These are phyloP conservation scores for Tachypleus tridentatus DNA, from an alignment of 1,140 invertebrate species.

Conservation along the genomic window DNA sequence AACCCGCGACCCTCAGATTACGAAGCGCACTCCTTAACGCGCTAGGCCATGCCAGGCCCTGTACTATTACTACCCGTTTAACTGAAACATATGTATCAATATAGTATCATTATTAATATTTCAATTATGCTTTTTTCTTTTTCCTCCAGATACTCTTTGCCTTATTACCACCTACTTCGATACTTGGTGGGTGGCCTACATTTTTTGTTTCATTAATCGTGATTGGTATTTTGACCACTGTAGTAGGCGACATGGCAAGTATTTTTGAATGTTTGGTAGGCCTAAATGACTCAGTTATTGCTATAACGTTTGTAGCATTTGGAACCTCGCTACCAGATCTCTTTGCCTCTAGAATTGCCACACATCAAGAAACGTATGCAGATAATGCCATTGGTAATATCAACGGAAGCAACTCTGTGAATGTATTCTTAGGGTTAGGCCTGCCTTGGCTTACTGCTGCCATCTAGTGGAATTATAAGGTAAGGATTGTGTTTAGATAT, in stretches of 20 bases:
- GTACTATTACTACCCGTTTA: too few species aligned
- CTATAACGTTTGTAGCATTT: constrained; percentile 55
- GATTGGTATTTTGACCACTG: constrained; percentile 47
- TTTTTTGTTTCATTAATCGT: constrained; percentile 43
- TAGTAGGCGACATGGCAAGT: constrained; percentile 48
- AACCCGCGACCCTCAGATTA: too few species aligned
- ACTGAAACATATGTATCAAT: too few species aligned
- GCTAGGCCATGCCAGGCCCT: not conserved
- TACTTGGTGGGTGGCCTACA: constrained; percentile 48
- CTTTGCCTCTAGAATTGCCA: constrained; percentile 42
- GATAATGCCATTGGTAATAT: constrained; percentile 43
- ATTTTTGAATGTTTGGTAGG: constrained; percentile 52
- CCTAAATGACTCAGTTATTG: constrained; percentile 45
- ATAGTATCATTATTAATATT: too few species aligned
- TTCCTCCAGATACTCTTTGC: constrained; percentile 46
- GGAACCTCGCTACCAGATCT: constrained; percentile 57
- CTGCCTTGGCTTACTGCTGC: constrained; percentile 51
- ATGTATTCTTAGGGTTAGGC: constrained; percentile 52
- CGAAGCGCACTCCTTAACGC: too few species aligned
- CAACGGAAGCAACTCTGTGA: constrained; percentile 42
- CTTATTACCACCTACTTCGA: constrained; percentile 43
- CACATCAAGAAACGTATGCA: constrained; percentile 37
- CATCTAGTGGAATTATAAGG: constrained; percentile 41
- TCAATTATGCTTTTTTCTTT: too few species aligned
- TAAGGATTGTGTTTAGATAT: constrained; percentile 21